phyloP scores from a whole-genome alignment of 2,797 vertebrate species.

The Enteromius thamalakanensis region DNA sequence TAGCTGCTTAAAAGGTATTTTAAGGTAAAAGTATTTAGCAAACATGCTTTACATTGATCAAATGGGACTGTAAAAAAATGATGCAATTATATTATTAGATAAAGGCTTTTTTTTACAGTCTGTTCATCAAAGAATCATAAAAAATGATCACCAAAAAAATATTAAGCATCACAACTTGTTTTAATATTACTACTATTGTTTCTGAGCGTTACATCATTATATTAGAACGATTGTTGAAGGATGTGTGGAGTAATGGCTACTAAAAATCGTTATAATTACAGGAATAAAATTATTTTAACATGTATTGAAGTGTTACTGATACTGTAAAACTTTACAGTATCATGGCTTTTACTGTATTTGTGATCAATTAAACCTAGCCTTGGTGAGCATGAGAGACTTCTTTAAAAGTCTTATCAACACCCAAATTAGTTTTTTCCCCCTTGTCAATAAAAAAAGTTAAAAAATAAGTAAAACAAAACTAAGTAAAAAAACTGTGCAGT shows the following conservation, averaged over 20 bases:
- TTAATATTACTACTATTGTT: not conserved
- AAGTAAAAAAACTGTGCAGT: not conserved
- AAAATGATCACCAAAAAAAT: too few species aligned
- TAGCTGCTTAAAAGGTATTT: not conserved
- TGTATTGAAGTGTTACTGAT: not conserved
- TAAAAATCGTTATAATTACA: not conserved
- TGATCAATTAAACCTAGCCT: not conserved
- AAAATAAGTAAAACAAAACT: too few species aligned
- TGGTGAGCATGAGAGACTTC: not conserved
- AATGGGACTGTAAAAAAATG: too few species aligned
- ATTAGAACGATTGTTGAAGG: not conserved
- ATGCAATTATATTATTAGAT: too few species aligned
- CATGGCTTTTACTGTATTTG: not conserved
- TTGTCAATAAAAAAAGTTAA: not conserved
- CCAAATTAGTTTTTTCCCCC: not conserved
- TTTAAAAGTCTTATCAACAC: not conserved
- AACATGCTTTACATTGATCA: too few species aligned
- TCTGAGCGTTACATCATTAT: not conserved
- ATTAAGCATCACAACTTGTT: too few species aligned
- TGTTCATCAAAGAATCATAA: too few species aligned
- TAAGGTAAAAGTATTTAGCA: too few species aligned
- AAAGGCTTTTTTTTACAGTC: too few species aligned
- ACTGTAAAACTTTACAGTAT: not conserved
- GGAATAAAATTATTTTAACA: not conserved
- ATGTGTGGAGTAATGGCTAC: not conserved